A percentile compares a stretch with the other conserved stretches of the same genome.
phyloP scores from a whole-genome alignment of 2,797 vertebrate species.

The Brachymystax lenok region DNA sequence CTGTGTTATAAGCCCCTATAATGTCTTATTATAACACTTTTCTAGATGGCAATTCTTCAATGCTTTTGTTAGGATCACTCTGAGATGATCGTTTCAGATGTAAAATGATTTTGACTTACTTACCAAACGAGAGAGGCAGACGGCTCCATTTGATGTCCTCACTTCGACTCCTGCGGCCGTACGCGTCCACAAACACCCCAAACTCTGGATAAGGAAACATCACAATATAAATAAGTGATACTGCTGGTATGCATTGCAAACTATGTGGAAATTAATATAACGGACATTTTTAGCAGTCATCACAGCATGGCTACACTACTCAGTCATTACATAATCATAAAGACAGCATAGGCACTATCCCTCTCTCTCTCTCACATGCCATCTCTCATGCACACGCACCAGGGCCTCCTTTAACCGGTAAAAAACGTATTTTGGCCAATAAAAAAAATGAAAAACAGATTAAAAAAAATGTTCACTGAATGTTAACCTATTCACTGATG shows the following conservation, averaged over 20 bases:
- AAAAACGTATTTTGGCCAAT: too few species aligned
- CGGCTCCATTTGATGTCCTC: constrained; percentile 98
- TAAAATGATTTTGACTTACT: constrained; percentile 37
- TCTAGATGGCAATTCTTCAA: neutral
- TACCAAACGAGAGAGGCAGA: constrained; percentile 93
- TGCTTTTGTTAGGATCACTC: neutral
- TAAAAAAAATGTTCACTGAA: too few species aligned
- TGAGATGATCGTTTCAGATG: neutral
- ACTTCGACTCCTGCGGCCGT: constrained; percentile 91
- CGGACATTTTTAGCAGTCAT: too few species aligned
- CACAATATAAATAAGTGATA: neutral
- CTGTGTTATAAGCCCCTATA: neutral
- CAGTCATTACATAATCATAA: neutral
- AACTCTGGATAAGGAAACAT: constrained; percentile 79
- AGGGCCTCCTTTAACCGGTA: too few species aligned
- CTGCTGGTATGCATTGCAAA: neutral
- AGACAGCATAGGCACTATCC: neutral
- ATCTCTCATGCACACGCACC: constrained; percentile 2
- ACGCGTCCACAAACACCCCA: constrained; percentile 96
- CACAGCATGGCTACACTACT: too few species aligned
- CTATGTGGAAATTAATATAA: neutral
- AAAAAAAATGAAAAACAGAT: too few species aligned
- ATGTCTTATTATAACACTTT: neutral
- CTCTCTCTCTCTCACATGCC: constrained; percentile 9
- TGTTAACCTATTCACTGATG: too few species aligned